These are phyloP conservation scores for Patella ulyssiponensis DNA, from an alignment of 2,888 invertebrate genomes.

Conservation along the genomic window DNA sequence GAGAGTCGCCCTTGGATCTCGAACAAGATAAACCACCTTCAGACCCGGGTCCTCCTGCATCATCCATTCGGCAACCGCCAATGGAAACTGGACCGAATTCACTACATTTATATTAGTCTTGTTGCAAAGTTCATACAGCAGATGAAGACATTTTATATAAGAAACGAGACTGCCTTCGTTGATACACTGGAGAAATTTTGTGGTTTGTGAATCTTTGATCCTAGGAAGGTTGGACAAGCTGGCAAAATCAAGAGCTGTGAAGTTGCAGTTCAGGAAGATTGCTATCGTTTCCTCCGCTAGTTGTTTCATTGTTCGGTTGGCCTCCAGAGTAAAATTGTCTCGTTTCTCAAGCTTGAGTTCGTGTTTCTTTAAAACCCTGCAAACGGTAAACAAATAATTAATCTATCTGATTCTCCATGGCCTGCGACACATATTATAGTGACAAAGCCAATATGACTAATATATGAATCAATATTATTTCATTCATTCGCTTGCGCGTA, in stretches of 20 bases:
- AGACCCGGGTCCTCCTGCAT: not conserved
- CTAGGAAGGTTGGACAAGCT: not conserved
- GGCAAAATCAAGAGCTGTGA: not conserved
- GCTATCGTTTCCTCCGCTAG: not conserved
- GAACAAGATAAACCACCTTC: not conserved
- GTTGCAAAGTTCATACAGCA: slow-evolving; percentile 4
- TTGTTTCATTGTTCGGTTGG: slow-evolving; percentile 2
- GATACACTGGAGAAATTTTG: not conserved
- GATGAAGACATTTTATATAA: not conserved
- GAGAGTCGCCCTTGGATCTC: slow-evolving; percentile 2
- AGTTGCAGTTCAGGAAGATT: not conserved
- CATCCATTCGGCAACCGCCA: not conserved
- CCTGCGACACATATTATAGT: too few species aligned
- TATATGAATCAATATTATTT: too few species aligned
- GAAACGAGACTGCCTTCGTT: not conserved
- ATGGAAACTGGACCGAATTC: not conserved
- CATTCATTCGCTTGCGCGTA: too few species aligned
- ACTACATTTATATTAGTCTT: not conserved
- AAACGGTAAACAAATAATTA: too few species aligned
- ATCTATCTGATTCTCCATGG: too few species aligned
- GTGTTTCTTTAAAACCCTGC: not conserved
- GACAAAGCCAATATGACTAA: too few species aligned
- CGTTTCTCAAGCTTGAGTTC: not conserved
- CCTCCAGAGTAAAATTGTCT: not conserved
- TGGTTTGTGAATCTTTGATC: not conserved